Percentiles rank a stretch among this genome's conserved stretches.
phyloP scores from a whole-genome alignment of 2,797 vertebrate genomes.

The Percopsis omiscomaycus region DNA sequence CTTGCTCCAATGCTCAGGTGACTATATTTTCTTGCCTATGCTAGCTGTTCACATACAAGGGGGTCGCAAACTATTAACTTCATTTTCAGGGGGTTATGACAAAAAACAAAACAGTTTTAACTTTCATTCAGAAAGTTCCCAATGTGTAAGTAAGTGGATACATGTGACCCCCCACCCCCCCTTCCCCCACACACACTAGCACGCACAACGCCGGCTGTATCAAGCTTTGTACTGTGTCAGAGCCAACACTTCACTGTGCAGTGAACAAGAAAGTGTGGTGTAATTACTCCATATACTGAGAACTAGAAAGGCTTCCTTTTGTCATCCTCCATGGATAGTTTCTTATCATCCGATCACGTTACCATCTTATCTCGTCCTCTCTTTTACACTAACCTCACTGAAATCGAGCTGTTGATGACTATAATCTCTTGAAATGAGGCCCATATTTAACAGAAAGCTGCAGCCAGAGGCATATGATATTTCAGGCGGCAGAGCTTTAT shows the following conservation, averaged over 20 bases:
- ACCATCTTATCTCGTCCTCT: constrained; percentile 42
- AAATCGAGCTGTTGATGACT: constrained; percentile 46
- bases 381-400: constrained; percentile 55
- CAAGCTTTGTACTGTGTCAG: constrained; percentile 23
- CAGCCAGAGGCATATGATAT: constrained; percentile 26
- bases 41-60: no score
- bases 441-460: constrained; percentile 37
- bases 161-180: no score
- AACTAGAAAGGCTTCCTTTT: constrained; percentile 32
- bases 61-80: no score
- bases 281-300: constrained; percentile 56
- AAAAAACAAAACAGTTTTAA: no score
- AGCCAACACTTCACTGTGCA: constrained; percentile 32
- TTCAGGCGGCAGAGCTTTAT: constrained; percentile 29
- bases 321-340: constrained; percentile 26
- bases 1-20: no score
- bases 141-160: constrained; percentile 3
- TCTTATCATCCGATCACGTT: constrained; percentile 54
- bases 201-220: background rate
- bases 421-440: constrained; percentile 62
- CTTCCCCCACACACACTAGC: no score
- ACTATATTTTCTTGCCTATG: no score
- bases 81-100: no score
- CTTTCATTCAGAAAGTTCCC: constrained; percentile 22
- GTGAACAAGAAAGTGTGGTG: constrained; percentile 30